A percentile compares a stretch with the other conserved stretches of the same genome.
phyloP scores from a whole-genome alignment of 1,140 invertebrate genomes.

The Varroa destructor region DNA sequence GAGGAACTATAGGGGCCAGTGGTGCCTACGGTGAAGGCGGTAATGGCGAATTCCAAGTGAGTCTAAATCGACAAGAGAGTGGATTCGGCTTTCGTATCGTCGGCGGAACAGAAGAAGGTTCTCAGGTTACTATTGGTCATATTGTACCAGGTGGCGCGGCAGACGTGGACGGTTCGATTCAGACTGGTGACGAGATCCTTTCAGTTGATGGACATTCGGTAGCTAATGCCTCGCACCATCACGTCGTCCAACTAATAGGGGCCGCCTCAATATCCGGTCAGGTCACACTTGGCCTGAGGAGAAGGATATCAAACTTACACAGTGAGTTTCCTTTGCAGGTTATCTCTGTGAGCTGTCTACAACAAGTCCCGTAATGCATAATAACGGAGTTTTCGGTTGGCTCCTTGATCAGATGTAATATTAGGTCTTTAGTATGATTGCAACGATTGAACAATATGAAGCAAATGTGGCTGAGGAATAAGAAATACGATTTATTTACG shows the following conservation, averaged over 20 bases:
- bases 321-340: conserved; percentile 27
- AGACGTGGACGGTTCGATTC: conserved; percentile 67
- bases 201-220: conserved; percentile 69
- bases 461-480: no score
- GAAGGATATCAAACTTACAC: conserved; percentile 44
- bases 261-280: conserved; percentile 60
- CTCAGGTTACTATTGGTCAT: conserved; percentile 83
- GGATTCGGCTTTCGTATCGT: conserved; percentile 96
- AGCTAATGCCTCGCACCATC: conserved; percentile 69
- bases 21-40: conserved; percentile 28
- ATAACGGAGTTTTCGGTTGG: no score
- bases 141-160: conserved; percentile 84
- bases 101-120: conserved; percentile 94
- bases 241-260: conserved; percentile 77
- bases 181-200: conserved; percentile 75
- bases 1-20: conserved; percentile 57
- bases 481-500: no score
- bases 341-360: conserved; percentile 21
- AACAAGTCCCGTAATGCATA: conserved; percentile 35
- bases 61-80: conserved; percentile 61
- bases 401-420: no score
- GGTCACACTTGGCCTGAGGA: conserved; percentile 56
- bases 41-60: conserved; percentile 44
- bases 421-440: no score
- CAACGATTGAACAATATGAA: no score